Evolutionary conservation across 2,113 vertebrate genomes (phyloP).

Genomic region (Rhabdomys dilectus): DNA sequence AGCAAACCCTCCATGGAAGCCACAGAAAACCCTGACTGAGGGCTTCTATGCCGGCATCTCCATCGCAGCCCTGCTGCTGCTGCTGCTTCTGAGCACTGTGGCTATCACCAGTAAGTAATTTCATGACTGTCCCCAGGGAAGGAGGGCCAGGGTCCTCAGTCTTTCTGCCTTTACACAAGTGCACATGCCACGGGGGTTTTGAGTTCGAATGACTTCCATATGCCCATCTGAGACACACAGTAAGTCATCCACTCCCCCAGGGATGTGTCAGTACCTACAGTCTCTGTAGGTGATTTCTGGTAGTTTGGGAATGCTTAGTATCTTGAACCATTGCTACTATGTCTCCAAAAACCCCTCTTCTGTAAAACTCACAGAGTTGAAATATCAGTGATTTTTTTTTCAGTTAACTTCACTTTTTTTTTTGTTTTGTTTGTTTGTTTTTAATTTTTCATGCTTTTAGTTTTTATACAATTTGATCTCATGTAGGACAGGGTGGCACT

Average conservation of each 20-base stretch:
- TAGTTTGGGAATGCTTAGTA: background rate
- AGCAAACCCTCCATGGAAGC: background rate
- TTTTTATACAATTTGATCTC: background rate
- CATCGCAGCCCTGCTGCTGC: background rate
- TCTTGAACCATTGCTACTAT: background rate
- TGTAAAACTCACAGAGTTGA: background rate
- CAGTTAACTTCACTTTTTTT: background rate
- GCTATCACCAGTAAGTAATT: background rate
- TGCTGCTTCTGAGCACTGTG: background rate
- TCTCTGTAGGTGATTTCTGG: too few relatives aligned
- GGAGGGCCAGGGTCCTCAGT: background rate
- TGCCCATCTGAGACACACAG: background rate
- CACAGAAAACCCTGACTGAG: background rate
- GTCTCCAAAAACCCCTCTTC: background rate
- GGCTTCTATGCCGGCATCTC: background rate
- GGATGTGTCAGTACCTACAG: too few relatives aligned
- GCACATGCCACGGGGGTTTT: rapidly evolving
- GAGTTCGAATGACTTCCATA: background rate
- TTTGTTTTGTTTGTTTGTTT: background rate
- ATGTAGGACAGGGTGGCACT: too few relatives aligned
- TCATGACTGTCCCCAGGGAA: background rate
- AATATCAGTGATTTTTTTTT: background rate
- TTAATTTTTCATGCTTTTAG: background rate
- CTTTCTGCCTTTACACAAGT: background rate
- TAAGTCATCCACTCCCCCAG: background rate